A percentile compares a stretch with the other conserved stretches of the same genome.
phyloP scores from a whole-genome alignment of 2,888 invertebrate species.

The Tetragnatha montana region DNA sequence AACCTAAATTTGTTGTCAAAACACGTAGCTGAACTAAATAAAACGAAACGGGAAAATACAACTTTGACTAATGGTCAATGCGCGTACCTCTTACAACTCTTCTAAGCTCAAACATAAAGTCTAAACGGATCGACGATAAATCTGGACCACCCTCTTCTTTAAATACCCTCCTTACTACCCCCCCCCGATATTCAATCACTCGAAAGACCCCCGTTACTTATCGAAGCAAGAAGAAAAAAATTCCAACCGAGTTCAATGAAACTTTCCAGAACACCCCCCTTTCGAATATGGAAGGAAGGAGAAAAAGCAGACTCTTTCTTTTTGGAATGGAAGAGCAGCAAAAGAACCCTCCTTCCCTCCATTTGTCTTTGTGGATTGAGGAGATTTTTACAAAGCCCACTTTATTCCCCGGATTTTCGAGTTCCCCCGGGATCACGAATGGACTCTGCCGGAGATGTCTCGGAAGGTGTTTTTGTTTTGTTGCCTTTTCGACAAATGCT shows the following conservation, averaged over 20 bases:
- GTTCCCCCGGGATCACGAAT: conserved; percentile 27
- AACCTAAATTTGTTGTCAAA: no score
- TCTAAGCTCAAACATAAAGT: no score
- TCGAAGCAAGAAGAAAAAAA: not conserved
- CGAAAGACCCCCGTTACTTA: not conserved
- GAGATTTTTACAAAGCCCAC: conserved; percentile 34
- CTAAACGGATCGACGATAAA: no score
- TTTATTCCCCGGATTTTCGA: conserved; percentile 32
- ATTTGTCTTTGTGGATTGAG: conserved; percentile 44
- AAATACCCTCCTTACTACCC: not conserved
- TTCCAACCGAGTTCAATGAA: not conserved
- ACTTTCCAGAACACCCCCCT: not conserved
- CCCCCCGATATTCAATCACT: not conserved
- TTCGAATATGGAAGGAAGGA: conserved; percentile 1
- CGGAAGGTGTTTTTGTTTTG: conserved; percentile 15
- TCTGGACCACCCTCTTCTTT: no score
- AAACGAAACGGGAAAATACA: no score
- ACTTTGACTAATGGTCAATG: no score
- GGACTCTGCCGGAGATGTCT: conserved; percentile 32
- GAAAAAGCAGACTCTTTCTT: not conserved
- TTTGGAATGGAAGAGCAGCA: conserved; percentile 7
- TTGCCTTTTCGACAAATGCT: not conserved
- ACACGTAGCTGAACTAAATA: no score
- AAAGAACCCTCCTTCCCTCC: conserved; percentile 24
- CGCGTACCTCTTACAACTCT: no score